Conservation (phyloP, 2,113 vertebrate genomes). For the Chaenogobius annularis region DNA sequence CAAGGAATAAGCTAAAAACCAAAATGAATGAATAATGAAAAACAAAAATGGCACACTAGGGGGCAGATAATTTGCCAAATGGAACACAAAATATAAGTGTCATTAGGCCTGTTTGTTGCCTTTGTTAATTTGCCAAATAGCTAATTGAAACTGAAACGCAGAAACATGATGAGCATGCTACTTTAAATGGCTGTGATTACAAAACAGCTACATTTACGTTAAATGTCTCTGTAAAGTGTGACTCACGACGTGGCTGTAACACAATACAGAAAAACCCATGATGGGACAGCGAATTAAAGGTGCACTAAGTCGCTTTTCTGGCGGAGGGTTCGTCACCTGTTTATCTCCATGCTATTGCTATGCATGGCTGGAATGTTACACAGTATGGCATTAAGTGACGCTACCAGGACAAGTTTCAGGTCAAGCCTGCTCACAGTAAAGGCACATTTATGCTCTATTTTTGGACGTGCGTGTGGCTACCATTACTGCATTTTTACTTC, state of each 20-base stretch:
- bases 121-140: background rate
- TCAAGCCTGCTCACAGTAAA: no score
- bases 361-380: background rate
- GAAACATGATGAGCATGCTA: background rate
- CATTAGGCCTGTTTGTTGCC: background rate
- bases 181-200: background rate
- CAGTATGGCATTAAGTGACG: background rate
- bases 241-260: background rate
- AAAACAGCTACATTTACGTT: background rate
- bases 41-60: background rate
- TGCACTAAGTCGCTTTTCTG: background rate
- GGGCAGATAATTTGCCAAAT: background rate
- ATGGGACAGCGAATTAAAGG: background rate
- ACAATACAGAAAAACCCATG: background rate
- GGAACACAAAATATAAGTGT: background rate
- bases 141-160: background rate
- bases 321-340: background rate
- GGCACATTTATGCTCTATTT: no score
- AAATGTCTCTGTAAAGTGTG: no score
- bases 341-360: background rate
- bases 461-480: no score
- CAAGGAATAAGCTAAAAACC: background rate
- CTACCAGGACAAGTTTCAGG: no score
- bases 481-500: no score
- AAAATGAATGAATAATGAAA: background rate